Percentiles rank a stretch among this genome's conserved stretches.
Evolutionary conservation across 2,888 invertebrate genomes (phyloP).

Genomic region (Caenorhabditis drosophilae): DNA sequence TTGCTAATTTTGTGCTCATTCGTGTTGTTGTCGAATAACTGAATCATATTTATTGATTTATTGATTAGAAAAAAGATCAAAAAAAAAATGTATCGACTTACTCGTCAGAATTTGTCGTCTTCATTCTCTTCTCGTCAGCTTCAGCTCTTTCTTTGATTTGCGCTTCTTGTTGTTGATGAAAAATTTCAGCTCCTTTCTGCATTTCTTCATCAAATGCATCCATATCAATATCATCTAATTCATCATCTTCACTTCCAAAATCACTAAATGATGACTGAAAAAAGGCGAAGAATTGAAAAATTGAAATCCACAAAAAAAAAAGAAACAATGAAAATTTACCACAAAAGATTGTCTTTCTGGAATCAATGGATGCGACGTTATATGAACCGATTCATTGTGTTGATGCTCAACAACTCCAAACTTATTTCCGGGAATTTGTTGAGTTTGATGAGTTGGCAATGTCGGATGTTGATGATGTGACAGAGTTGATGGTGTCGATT

Average conservation of each 20-base stretch:
- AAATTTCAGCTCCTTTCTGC: background rate
- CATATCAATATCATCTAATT: conserved; percentile 7
- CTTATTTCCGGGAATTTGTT: background rate
- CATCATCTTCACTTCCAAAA: conserved; percentile 10
- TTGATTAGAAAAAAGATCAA: too few species aligned
- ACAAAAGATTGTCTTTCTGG: background rate
- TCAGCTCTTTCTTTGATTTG: background rate
- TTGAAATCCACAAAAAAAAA: too few species aligned
- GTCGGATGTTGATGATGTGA: too few species aligned
- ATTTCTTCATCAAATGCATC: conserved; percentile 5
- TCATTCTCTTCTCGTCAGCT: background rate
- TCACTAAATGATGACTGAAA: conserved; percentile 5
- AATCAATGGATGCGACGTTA: conserved; percentile 21
- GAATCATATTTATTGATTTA: too few species aligned
- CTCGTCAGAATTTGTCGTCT: too few species aligned
- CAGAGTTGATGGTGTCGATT: background rate
- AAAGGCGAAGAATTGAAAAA: background rate
- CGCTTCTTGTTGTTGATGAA: background rate
- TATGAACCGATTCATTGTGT: conserved; percentile 21
- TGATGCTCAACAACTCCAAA: conserved; percentile 27
- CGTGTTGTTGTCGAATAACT: background rate
- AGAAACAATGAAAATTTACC: too few species aligned
- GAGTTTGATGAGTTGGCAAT: background rate
- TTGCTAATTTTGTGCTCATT: background rate
- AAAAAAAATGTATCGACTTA: too few species aligned